A percentile compares a stretch with the other conserved stretches of the same genome.
phyloP scores from a whole-genome alignment of 2,797 vertebrate genomes.

The Galago senegalensis region DNA sequence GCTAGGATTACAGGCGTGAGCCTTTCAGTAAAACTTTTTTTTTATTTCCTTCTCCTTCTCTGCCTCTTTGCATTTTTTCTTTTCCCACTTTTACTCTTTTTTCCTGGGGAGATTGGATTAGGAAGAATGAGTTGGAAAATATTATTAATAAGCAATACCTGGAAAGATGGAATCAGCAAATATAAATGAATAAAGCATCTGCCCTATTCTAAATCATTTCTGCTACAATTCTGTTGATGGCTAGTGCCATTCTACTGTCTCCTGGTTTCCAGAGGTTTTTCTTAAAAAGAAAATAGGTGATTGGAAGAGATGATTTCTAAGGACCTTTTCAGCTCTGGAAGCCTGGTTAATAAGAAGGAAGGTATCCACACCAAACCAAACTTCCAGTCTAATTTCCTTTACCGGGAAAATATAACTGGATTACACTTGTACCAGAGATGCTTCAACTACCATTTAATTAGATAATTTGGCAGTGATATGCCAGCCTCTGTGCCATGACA shows the following conservation, averaged over 20 bases:
- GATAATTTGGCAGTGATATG: constrained; percentile 33
- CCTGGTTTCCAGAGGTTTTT: constrained; percentile 20
- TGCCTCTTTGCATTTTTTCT: background rate
- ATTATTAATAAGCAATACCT: background rate
- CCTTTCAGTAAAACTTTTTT: background rate
- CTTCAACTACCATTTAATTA: constrained; percentile 68
- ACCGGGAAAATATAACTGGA: constrained; percentile 76
- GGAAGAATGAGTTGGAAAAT: background rate
- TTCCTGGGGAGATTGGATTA: background rate
- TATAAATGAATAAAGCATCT: background rate
- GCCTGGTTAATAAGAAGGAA: constrained; percentile 23
- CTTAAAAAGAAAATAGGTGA: constrained; percentile 38
- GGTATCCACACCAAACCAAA: constrained; percentile 24
- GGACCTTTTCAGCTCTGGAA: constrained; percentile 47
- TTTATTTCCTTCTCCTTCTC: background rate
- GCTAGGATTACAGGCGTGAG: too few species aligned
- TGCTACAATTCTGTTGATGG: background rate
- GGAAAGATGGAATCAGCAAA: constrained; percentile 27
- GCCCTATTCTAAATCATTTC: background rate
- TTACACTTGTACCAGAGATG: constrained; percentile 50
- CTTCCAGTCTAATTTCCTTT: constrained; percentile 62
- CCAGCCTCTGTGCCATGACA: constrained; percentile 7
- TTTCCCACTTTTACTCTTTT: background rate
- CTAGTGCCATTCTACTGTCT: background rate
- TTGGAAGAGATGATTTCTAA: constrained; percentile 14